These are phyloP conservation scores for Choloepus hoffmanni DNA, from an alignment of 2,113 vertebrate genomes.

Conservation along the genomic window DNA sequence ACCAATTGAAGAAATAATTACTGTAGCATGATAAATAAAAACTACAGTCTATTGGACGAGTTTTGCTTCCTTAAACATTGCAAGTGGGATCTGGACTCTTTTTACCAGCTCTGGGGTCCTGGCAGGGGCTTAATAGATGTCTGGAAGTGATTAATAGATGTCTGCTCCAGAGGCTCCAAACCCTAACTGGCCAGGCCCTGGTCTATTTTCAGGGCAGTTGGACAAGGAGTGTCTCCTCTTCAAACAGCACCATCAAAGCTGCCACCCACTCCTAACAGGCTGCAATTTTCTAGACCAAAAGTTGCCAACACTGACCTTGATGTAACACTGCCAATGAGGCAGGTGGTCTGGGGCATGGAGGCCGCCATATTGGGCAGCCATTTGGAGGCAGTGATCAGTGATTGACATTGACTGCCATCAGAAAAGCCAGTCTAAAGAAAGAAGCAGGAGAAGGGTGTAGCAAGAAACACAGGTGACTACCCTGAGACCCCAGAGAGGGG, in stretches of 20 bases:
- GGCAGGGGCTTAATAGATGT: neutral
- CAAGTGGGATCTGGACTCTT: neutral
- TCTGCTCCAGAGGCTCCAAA: neutral
- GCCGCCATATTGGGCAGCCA: neutral
- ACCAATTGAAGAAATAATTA: neutral
- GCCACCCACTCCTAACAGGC: neutral
- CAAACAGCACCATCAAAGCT: neutral
- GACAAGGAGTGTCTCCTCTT: neutral
- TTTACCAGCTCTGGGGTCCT: neutral
- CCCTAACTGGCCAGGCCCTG: neutral
- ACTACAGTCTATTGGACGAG: neutral
- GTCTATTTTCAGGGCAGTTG: neutral
- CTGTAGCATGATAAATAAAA: neutral
- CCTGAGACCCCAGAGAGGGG: neutral
- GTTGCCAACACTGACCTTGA: neutral
- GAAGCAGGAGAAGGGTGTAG: neutral
- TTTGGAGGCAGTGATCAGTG: neutral
- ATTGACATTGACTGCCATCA: neutral
- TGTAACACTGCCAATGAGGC: neutral
- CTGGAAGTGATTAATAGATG: neutral
- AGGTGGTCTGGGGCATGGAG: neutral
- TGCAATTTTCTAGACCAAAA: slow-evolving; percentile 1
- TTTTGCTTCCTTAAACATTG: neutral
- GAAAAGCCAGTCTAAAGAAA: neutral
- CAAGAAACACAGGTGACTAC: neutral